These are phyloP conservation scores for Engraulis encrasicolus DNA, from an alignment of 2,113 vertebrate genomes.

Conservation along the genomic window DNA sequence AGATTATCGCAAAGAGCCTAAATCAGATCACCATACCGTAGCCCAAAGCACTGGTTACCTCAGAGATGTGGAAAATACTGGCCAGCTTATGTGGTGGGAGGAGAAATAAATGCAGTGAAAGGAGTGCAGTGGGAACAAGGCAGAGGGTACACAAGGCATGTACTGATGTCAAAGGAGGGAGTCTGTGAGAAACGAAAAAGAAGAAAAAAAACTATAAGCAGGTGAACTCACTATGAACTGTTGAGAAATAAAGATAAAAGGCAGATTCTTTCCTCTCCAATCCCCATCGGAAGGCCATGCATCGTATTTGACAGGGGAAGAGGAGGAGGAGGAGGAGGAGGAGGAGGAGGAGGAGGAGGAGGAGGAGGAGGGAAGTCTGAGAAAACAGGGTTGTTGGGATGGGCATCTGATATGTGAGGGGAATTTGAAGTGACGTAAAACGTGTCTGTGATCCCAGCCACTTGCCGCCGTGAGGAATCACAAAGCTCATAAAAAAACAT, in stretches of 20 bases:
- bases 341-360: no score
- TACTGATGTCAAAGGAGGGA: constrained; percentile 14
- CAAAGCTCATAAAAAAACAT: constrained; percentile 31
- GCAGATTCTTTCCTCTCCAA: neutral
- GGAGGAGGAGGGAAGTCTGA: neutral
- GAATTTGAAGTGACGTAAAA: constrained; percentile 45
- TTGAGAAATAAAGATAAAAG: constrained; percentile 41
- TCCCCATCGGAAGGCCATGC: neutral
- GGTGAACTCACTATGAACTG: constrained; percentile 43
- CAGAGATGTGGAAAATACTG: neutral
- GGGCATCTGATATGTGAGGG: constrained; percentile 33
- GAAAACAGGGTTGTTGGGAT: constrained; percentile 2
- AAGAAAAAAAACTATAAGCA: neutral
- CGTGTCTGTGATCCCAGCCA: constrained; percentile 29
- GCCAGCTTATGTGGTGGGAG: neutral
- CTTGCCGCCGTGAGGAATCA: constrained; percentile 22
- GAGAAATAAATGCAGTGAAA: neutral
- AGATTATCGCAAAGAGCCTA: neutral
- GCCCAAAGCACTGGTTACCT: neutral
- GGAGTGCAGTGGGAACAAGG: neutral
- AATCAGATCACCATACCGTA: constrained; percentile 2
- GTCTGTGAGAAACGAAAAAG: neutral
- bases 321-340: neutral
- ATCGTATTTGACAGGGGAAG: neutral
- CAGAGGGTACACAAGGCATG: neutral